Evolutionary conservation across 2,797 vertebrate species (phyloP), one percentile per base, ranked within the genome.

Genomic region (Sebastiscus albofasciatus): DNA sequence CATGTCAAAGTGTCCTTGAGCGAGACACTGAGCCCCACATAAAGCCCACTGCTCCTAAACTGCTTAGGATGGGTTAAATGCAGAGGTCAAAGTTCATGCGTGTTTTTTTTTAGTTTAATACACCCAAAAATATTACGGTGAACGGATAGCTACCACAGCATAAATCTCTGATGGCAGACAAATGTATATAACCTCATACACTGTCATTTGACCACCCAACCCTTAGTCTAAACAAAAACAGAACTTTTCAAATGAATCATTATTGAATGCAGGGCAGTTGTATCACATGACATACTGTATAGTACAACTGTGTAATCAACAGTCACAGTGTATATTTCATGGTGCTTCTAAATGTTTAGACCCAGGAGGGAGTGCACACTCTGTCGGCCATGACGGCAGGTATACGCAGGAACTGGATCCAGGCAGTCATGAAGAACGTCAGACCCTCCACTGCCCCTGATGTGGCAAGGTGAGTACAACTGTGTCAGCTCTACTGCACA

Each of bases 361-460:
- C 96, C 24, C 94, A 94, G 81, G 96, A 97, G 85, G 95, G 92
- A 52, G 83, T 95, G 60, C 94, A 96, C 90, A 96, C 95, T 9
- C 93, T 97, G 80, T 96, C 96, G 0, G 96, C 96, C 88, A 96
- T 97, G 96, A 97, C 96, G 0, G 96, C 95, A 42, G 96, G 96
- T 9, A 97, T 97, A 77, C 94, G 96, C 2, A 94, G 95, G 85
- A 97, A 96, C 93, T 97, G 96, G 96, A 97, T 97, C 89, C 96
- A 97, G 88, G 96, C 96, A 0, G 94, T 97, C 39, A 94, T 96
- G 95, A 97, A 96, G 92, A 96, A 96, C 46, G 95, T 96, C 66
- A 89, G 96, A 79, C 96, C 96, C 10, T 96, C 96, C 77, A 95
- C 93, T 3, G 96, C 96, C 11, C 96, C 96, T 4, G 96, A 96